These are phyloP conservation scores for Myotis yumanensis DNA, from an alignment of 2,113 vertebrate species.

Conservation along the genomic window DNA sequence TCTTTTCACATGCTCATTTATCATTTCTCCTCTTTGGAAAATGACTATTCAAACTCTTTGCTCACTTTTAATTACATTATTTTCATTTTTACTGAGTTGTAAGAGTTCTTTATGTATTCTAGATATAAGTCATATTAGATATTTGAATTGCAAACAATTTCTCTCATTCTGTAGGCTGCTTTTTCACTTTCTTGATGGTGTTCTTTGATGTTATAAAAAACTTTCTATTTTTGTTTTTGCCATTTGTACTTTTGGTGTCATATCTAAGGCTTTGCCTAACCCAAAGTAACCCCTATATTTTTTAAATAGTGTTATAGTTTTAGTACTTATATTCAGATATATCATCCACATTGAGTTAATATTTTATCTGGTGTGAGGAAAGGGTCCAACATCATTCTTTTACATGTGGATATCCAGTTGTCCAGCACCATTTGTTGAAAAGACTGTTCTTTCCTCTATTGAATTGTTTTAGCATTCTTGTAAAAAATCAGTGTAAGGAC, in stretches of 20 bases:
- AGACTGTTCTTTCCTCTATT: background rate
- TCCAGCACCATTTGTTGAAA: background rate
- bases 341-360: background rate
- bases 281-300: background rate
- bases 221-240: background rate
- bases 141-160: background rate
- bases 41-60: background rate
- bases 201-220: background rate
- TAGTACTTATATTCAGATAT: background rate
- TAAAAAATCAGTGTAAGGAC: background rate
- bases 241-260: background rate
- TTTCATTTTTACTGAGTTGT: background rate
- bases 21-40: background rate
- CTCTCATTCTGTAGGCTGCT: background rate
- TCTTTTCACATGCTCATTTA: background rate
- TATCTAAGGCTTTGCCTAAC: background rate
- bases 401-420: background rate
- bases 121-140: background rate
- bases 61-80: background rate
- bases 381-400: background rate
- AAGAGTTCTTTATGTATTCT: background rate
- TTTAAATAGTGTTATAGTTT: background rate
- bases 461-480: background rate
- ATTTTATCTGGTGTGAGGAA: background rate
- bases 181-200: background rate